These are phyloP conservation scores for Platerodrilus igneus DNA, from an alignment of 2,888 invertebrate genomes.

Conservation along the genomic window DNA sequence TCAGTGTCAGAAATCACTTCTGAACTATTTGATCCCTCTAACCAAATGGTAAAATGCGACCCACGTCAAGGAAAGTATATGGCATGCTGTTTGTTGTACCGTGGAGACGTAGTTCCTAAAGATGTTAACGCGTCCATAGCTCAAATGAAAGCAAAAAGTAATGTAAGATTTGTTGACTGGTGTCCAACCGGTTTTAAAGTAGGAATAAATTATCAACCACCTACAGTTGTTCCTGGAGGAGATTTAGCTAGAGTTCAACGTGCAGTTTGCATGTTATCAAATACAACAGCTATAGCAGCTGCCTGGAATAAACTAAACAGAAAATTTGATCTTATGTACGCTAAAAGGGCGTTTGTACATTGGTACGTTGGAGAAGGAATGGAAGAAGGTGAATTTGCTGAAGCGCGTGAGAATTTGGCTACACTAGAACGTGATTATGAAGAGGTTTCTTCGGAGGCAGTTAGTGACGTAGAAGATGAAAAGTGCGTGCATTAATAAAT, in stretches of 20 bases:
- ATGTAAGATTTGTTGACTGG: constrained; percentile 91
- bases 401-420: constrained; percentile 74
- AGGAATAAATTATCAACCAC: constrained; percentile 61
- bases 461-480: constrained; percentile 32
- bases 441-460: constrained; percentile 63
- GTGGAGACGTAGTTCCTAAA: constrained; percentile 86
- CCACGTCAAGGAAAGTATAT: constrained; percentile 83
- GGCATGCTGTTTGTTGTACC: constrained; percentile 81
- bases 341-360: constrained; percentile 91
- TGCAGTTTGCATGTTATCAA: constrained; percentile 85
- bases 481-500: constrained; percentile 13
- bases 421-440: constrained; percentile 70
- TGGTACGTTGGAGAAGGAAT: constrained; percentile 79
- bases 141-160: constrained; percentile 68
- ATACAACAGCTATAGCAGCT: constrained; percentile 86
- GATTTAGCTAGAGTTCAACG: constrained; percentile 79
- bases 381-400: constrained; percentile 79
- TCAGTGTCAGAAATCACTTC: constrained; percentile 78
- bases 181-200: constrained; percentile 91
- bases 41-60: constrained; percentile 89
- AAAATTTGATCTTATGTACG: constrained; percentile 93
- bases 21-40: constrained; percentile 82
- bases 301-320: constrained; percentile 87
- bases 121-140: constrained; percentile 84
- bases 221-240: constrained; percentile 69